Conservation (phyloP, 2,888 invertebrate genomes). For the Netelia melanura region DNA sequence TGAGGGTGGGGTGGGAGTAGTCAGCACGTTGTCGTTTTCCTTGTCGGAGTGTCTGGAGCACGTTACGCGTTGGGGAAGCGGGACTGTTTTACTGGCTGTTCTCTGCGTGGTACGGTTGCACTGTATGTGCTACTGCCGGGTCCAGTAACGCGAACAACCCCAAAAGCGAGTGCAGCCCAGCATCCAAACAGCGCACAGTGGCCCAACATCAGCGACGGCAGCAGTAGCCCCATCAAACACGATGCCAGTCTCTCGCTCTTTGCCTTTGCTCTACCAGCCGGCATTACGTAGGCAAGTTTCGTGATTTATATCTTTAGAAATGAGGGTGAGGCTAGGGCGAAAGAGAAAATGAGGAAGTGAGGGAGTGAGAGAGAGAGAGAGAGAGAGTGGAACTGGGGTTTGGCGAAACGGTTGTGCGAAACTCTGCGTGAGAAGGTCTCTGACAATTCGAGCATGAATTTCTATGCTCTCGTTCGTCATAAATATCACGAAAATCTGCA, state of each 20-base stretch:
- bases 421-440: conserved; percentile 39
- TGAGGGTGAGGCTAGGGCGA: conserved; percentile 37
- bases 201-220: not conserved
- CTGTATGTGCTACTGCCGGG: conserved; percentile 38
- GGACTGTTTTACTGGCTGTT: conserved; percentile 44
- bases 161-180: conserved; percentile 36
- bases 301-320: conserved; percentile 69
- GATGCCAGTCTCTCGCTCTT: conserved; percentile 63
- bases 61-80: conserved; percentile 60
- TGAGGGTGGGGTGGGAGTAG: too few species aligned
- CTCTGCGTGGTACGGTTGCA: conserved; percentile 44
- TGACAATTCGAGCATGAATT: conserved; percentile 43
- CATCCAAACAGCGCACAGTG: conserved; percentile 25
- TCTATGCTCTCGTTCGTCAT: conserved; percentile 34
- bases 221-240: conserved; percentile 54
- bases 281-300: conserved; percentile 70
- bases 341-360: conserved; percentile 34
- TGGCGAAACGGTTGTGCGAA: conserved; percentile 36
- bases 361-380: conserved; percentile 18
- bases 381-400: not conserved
- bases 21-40: conserved; percentile 50
- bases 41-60: conserved; percentile 40
- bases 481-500: not conserved
- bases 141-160: conserved; percentile 49
- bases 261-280: conserved; percentile 60